Base-by-base conservation (phyloP, 2,797 vertebrate genomes). In the Acanthurus leucopareius region DNA sequence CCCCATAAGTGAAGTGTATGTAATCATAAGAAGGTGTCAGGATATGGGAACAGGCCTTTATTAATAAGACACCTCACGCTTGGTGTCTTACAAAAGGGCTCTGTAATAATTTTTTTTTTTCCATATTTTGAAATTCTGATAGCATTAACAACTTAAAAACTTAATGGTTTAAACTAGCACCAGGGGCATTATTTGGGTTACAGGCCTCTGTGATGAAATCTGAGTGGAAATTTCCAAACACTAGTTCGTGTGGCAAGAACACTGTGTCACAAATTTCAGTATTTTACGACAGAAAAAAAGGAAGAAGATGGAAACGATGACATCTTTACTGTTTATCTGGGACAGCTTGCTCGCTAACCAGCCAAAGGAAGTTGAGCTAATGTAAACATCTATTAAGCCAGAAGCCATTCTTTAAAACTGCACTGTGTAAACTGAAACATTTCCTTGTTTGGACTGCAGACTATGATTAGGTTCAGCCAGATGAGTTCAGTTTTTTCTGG, bases 361-460 rank as follows among this genome's bases (percentile, higher is more conserved):
- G 63, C 16, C 19, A 53, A 53, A 10, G 40, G 19, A 72, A 73
- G 71, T 14, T 11, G 11, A 66, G 44, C 56, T 13, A n/a, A 45
- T 75, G 13, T 17, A 17, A 70, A 61, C 42, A 38, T 60, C 0
- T 32, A 20, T 45, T 22, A 13, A 59, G 32, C 16, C 52, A 67
- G 49, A 25, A 65, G 53, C 11, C 25, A n/a, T n/a, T 25, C 8
- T 56, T 60, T 53, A 35, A 44, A 71, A 48, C 11, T 49, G 5
- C 44, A 48, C 6, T 42, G 20, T n/a, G 47, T 69, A 32, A 72
- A 35, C 28, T 40, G 35, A 49, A 64, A 22, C 3, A 3, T 59
- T 35, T 66, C 40, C 42, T 28, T 77, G 54, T 75, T 80, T 72
- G 79, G 75, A 35, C 19, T 77, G 52, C 28, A 68, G 59, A 28